Evolutionary conservation across 2,113 vertebrate genomes (phyloP).

Genomic region (Rattus norvegicus): DNA sequence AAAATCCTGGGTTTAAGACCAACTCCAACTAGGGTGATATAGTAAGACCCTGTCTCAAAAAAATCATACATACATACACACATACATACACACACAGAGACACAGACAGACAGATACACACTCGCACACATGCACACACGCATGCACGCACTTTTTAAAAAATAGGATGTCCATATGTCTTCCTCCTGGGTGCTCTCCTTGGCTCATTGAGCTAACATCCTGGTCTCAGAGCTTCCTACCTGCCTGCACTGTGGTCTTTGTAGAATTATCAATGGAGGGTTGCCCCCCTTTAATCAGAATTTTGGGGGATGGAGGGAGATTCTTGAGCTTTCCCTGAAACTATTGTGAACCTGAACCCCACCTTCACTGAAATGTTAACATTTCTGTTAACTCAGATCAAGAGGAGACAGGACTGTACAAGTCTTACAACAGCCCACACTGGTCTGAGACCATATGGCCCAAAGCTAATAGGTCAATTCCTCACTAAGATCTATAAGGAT

Average conservation of each 20-base stretch:
- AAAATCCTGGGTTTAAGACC: not conserved
- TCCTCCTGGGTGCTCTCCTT: not conserved
- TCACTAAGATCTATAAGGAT: not conserved
- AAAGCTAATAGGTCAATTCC: not conserved
- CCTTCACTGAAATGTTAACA: not conserved
- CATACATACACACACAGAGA: not conserved
- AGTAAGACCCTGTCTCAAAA: not conserved
- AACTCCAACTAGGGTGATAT: not conserved
- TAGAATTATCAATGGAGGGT: too few species aligned
- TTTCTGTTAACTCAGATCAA: not conserved
- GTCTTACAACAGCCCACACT: not conserved
- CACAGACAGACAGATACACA: not conserved
- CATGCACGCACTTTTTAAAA: not conserved
- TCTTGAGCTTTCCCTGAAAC: not conserved
- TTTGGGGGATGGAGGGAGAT: fast-evolving
- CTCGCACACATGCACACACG: not conserved
- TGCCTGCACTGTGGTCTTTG: not conserved
- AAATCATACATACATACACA: not conserved
- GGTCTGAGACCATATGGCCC: not conserved
- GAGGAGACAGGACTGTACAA: not conserved
- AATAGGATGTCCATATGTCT: not conserved
- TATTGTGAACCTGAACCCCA: not conserved
- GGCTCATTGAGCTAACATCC: not conserved
- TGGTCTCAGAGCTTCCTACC: not conserved
- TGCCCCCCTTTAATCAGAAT: not conserved